Evolutionary conservation across 2,113 vertebrate genomes (phyloP).

Genomic region (Neotoma lepida): DNA sequence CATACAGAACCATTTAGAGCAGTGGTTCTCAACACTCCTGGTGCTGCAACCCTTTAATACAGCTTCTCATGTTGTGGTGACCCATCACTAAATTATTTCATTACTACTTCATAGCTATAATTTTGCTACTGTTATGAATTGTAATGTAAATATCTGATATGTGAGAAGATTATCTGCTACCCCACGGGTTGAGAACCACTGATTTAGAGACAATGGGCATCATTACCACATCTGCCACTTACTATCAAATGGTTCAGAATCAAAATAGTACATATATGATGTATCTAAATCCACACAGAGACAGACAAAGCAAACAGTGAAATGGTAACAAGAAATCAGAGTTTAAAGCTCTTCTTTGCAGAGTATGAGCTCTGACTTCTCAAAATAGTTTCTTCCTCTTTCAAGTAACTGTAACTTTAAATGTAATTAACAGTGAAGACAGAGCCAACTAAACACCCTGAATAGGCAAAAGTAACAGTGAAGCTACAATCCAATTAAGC

Average conservation of each 20-base stretch:
- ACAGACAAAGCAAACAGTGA: no score
- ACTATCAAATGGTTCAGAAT: conserved; percentile 5
- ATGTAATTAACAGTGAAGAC: neutral
- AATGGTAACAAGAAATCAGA: neutral
- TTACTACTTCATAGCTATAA: neutral
- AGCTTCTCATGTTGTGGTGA: neutral
- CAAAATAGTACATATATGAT: neutral
- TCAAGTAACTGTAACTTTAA: neutral
- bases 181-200: neutral
- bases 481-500: neutral
- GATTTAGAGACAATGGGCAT: neutral
- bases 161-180: no score
- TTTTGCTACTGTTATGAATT: neutral
- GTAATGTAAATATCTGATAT: neutral
- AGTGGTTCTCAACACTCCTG: neutral
- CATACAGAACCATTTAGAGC: neutral
- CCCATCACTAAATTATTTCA: no score
- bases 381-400: neutral
- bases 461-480: neutral
- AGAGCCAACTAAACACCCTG: neutral
- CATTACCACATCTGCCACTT: neutral
- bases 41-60: neutral
- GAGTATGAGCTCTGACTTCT: neutral
- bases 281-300: neutral
- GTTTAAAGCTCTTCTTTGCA: neutral